A percentile compares a stretch with the other conserved stretches of the same genome.
These are phyloP conservation scores for Centruroides sculpturatus DNA, from an alignment of 1,140 invertebrate species.

Conservation along the genomic window DNA sequence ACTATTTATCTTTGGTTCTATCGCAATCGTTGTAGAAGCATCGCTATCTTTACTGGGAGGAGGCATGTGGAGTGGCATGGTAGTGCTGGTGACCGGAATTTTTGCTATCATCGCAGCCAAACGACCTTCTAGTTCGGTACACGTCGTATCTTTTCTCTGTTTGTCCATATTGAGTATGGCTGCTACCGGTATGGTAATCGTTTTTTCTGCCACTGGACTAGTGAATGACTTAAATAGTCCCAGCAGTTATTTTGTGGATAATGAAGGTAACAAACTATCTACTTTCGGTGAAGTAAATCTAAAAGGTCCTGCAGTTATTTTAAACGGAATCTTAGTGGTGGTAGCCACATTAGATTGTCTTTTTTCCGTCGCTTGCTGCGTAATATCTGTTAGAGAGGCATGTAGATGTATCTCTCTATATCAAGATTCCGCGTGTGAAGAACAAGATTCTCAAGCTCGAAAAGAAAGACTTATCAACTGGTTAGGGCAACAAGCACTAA, in stretches of 20 bases:
- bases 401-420: conserved; percentile 15
- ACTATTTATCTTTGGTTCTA: conserved; percentile 5
- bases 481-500: conserved; percentile 16
- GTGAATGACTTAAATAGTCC: conserved; percentile 19
- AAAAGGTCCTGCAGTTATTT: conserved; percentile 13
- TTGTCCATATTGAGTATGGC: conserved; percentile 12
- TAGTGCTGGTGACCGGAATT: conserved; percentile 4
- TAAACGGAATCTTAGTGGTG: conserved; percentile 15
- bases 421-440: conserved; percentile 10
- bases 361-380: conserved; percentile 17
- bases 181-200: conserved; percentile 19
- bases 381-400: conserved; percentile 15
- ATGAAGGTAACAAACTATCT: conserved; percentile 14
- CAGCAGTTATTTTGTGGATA: conserved; percentile 18
- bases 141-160: conserved; percentile 7
- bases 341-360: conserved; percentile 16
- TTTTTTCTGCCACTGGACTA: conserved; percentile 22
- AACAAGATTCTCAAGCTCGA: conserved; percentile 14
- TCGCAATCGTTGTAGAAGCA: conserved; percentile 9
- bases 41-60: conserved; percentile 9
- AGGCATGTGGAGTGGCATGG: conserved; percentile 5
- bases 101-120: conserved; percentile 5
- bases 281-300: conserved; percentile 13
- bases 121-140: background rate
- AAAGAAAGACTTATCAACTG: conserved; percentile 17